A percentile compares a stretch with the other conserved stretches of the same genome.
phyloP scores from a whole-genome alignment of 2,113 vertebrate genomes.

The Brachypodius melanocephalos region DNA sequence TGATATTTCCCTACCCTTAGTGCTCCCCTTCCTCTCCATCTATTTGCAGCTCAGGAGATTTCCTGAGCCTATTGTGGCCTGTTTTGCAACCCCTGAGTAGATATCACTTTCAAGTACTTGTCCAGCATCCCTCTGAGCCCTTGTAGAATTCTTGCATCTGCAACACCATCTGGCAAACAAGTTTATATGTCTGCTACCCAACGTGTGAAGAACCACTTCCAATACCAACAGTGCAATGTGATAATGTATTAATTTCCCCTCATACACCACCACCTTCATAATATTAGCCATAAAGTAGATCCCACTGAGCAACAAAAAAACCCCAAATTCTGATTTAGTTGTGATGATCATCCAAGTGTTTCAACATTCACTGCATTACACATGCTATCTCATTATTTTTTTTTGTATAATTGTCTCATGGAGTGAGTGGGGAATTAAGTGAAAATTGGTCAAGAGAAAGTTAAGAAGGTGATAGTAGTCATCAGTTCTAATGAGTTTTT shows the following conservation, averaged over 20 bases:
- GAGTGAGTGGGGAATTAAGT: neutral
- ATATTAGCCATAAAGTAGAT: neutral
- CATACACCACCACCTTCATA: neutral
- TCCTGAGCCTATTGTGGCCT: neutral
- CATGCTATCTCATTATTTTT: neutral
- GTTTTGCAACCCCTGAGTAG: neutral
- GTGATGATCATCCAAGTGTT: neutral
- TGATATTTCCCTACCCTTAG: neutral
- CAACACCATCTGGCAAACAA: slow-evolving; percentile 13
- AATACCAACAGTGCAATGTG: neutral
- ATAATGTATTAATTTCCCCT: neutral
- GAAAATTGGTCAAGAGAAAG: neutral
- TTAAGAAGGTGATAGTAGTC: neutral
- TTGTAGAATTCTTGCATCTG: slow-evolving; percentile 18
- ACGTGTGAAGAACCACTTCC: neutral
- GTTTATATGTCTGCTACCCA: neutral
- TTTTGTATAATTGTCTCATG: neutral
- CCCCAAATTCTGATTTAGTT: neutral
- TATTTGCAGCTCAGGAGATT: slow-evolving; percentile 48
- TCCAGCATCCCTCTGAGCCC: neutral
- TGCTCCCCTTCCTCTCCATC: neutral
- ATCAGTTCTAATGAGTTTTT: neutral
- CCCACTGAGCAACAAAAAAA: neutral
- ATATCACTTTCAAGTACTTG: slow-evolving; percentile 36
- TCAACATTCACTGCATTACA: neutral